Conservation (phyloP, 1,140 invertebrate species). For the Chironomus tepperi region DNA sequence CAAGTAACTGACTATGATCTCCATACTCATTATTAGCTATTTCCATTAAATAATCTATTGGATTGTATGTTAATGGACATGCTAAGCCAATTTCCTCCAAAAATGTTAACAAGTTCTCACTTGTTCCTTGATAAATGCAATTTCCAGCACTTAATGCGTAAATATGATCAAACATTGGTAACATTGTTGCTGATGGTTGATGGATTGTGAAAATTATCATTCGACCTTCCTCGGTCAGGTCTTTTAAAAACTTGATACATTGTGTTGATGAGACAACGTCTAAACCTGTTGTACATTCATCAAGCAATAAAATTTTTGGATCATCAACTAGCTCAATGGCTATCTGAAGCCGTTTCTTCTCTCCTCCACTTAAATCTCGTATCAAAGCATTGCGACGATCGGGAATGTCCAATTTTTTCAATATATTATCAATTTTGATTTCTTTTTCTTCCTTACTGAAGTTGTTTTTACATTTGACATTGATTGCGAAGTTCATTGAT, state of each 20-base stretch:
- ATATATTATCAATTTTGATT: slow-evolving; percentile 48
- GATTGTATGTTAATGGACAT: slow-evolving; percentile 59
- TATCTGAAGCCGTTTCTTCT: slow-evolving; percentile 76
- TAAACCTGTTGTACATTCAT: slow-evolving; percentile 65
- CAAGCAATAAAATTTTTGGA: slow-evolving; percentile 59
- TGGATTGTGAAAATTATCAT: slow-evolving; percentile 81
- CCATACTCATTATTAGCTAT: slow-evolving; percentile 4
- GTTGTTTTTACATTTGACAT: slow-evolving; percentile 45
- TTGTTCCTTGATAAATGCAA: slow-evolving; percentile 50
- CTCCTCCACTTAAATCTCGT: slow-evolving; percentile 65
- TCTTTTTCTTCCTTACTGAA: slow-evolving; percentile 15
- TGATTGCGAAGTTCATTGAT: slow-evolving; percentile 52
- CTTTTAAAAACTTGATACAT: slow-evolving; percentile 54
- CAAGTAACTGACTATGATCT: neutral
- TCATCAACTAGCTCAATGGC: slow-evolving; percentile 75
- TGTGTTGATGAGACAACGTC: slow-evolving; percentile 66
- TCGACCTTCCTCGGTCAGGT: slow-evolving; percentile 59
- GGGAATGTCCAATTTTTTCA: slow-evolving; percentile 47
- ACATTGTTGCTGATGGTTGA: slow-evolving; percentile 78
- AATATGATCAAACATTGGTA: slow-evolving; percentile 59
- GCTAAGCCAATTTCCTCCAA: slow-evolving; percentile 45
- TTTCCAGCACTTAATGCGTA: slow-evolving; percentile 49
- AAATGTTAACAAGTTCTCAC: slow-evolving; percentile 42
- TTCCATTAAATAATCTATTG: slow-evolving; percentile 47
- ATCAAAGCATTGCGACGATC: slow-evolving; percentile 56